These are phyloP conservation scores for Paracentrotus lividus DNA, from an alignment of 53 echinoderm and acorn worm species.

Conservation along the genomic window DNA sequence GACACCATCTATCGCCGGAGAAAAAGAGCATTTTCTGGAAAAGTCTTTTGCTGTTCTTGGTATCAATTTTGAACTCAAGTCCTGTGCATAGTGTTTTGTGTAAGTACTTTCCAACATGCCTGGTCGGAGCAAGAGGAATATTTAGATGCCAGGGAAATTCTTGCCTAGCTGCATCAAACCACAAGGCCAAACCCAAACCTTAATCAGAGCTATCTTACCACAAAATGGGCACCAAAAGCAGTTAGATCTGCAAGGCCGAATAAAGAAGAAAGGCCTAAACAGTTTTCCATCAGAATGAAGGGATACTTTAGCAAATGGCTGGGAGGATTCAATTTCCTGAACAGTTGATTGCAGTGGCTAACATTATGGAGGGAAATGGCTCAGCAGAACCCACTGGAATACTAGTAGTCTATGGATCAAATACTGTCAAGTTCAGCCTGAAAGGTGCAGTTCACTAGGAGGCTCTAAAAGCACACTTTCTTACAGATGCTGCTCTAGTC, in stretches of 20 bases:
- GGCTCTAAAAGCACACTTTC: conserved; percentile 78
- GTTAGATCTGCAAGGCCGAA: conserved; percentile 72
- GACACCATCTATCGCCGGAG: neutral
- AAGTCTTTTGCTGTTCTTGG: neutral
- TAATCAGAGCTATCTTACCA: conserved; percentile 79
- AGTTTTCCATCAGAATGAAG: conserved; percentile 74
- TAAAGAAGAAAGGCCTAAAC: conserved; percentile 71
- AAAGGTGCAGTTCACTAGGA: conserved; percentile 73
- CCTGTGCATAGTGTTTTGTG: neutral
- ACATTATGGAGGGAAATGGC: conserved; percentile 77
- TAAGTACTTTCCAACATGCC: neutral
- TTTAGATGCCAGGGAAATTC: neutral
- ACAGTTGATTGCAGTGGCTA: conserved; percentile 75
- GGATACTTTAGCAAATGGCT: conserved; percentile 69
- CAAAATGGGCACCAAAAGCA: conserved; percentile 77
- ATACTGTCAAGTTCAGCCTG: conserved; percentile 74
- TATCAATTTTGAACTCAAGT: neutral
- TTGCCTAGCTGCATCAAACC: conserved; percentile 1
- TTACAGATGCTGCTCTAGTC: conserved; percentile 66
- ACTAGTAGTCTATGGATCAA: conserved; percentile 70
- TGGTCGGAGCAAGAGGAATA: neutral
- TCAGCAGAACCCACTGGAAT: conserved; percentile 71
- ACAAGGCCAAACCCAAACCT: neutral
- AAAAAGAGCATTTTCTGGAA: neutral
- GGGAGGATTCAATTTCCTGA: conserved; percentile 65